phyloP scores from a whole-genome alignment of 1,140 invertebrate species.

The Drosophila melanica region DNA sequence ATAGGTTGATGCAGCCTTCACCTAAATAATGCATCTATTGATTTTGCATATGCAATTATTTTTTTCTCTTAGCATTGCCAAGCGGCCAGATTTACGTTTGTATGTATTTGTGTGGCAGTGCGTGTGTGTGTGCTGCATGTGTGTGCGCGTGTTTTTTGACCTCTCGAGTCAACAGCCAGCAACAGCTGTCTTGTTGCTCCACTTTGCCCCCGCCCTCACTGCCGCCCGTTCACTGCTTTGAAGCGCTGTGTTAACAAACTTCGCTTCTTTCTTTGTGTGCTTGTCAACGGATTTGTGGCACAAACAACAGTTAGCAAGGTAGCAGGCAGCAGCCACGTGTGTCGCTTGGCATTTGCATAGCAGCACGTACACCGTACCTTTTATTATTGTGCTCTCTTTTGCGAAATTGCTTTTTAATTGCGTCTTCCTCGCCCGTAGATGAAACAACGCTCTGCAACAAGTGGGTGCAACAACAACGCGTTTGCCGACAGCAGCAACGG shows the following conservation, averaged over 20 bases:
- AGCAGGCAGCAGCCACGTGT: slow-evolving; percentile 58
- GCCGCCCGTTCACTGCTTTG: not conserved
- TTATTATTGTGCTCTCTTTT: slow-evolving; percentile 21
- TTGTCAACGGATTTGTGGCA: slow-evolving; percentile 32
- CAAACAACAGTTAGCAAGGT: slow-evolving; percentile 4
- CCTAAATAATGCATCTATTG: slow-evolving; percentile 54
- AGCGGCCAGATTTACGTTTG: slow-evolving; percentile 34
- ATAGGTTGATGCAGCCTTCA: slow-evolving; percentile 69
- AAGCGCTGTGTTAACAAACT: slow-evolving; percentile 12
- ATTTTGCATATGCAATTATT: slow-evolving; percentile 49
- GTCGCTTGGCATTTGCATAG: slow-evolving; percentile 65
- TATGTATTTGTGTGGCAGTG: not conserved
- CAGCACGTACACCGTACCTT: slow-evolving; percentile 52
- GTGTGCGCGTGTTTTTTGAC: slow-evolving; percentile 28
- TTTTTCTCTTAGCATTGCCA: slow-evolving; percentile 28
- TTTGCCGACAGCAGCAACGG: slow-evolving; percentile 38
- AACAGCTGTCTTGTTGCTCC: slow-evolving; percentile 62
- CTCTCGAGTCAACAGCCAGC: slow-evolving; percentile 36
- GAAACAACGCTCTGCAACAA: slow-evolving; percentile 63
- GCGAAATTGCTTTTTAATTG: slow-evolving; percentile 41
- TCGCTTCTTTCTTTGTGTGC: slow-evolving; percentile 2
- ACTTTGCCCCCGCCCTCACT: slow-evolving; percentile 10
- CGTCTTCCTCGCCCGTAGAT: slow-evolving; percentile 49
- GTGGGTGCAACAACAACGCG: slow-evolving; percentile 53
- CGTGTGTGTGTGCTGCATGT: not conserved